A percentile compares a stretch with the other conserved stretches of the same genome.
Conservation (phyloP, 2,888 invertebrate species). For the Sinodicranocentrus sp. region DNA sequence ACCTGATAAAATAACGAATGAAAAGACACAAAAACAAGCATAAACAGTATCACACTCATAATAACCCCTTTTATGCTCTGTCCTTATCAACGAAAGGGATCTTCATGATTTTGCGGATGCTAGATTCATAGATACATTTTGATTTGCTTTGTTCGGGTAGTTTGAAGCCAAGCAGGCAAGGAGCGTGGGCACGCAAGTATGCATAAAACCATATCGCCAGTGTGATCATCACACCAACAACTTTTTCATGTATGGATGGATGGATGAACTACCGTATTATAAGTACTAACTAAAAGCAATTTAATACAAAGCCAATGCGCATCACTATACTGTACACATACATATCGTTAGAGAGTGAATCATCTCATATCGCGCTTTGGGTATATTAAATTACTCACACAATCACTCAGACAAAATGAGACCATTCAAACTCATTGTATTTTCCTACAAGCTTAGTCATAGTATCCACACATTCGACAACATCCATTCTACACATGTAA, state of each 20-base stretch:
- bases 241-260: slow-evolving; percentile 34
- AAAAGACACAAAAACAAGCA: neutral
- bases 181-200: neutral
- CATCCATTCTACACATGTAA: neutral
- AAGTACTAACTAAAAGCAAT: too few relatives aligned
- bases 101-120: neutral
- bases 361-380: neutral
- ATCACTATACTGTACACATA: too few relatives aligned
- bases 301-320: too few relatives aligned
- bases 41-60: slow-evolving; percentile 4
- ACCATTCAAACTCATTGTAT: slow-evolving; percentile 30
- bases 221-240: neutral
- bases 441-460: slow-evolving; percentile 16
- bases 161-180: slow-evolving; percentile 22
- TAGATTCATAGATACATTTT: slow-evolving; percentile 27
- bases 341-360: neutral
- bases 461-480: neutral
- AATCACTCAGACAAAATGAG: slow-evolving; percentile 10
- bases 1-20: too few relatives aligned
- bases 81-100: neutral
- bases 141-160: slow-evolving; percentile 37
- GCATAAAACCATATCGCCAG: neutral
- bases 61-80: neutral
- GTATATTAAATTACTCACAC: slow-evolving; percentile 25
- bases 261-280: slow-evolving; percentile 25